Evolutionary conservation across 2,113 vertebrate genomes (phyloP).

Genomic region (Pseudopipra pipra): DNA sequence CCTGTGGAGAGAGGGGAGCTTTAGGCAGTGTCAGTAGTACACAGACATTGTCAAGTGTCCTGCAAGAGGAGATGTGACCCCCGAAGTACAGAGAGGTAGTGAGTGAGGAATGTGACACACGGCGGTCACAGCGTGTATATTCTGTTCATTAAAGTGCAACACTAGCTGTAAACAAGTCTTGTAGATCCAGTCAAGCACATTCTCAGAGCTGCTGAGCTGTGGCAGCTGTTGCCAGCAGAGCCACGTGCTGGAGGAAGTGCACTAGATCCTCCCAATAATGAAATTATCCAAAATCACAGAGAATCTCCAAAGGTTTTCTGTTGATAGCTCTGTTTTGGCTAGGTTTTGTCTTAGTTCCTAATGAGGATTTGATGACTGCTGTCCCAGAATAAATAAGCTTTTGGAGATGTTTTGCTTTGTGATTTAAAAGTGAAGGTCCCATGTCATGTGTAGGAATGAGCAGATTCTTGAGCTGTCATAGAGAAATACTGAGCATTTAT

Average conservation of each 20-base stretch:
- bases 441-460: neutral
- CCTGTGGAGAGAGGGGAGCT: neutral
- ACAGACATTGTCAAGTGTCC: neutral
- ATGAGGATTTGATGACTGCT: neutral
- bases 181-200: neutral
- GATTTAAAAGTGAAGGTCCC: slow-evolving; percentile 15
- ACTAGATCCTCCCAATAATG: neutral
- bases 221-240: neutral
- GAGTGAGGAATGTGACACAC: neutral
- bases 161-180: neutral
- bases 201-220: neutral
- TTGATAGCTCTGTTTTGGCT: neutral
- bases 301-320: slow-evolving; percentile 5
- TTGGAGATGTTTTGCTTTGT: neutral
- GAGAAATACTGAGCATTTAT: neutral
- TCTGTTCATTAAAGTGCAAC: neutral
- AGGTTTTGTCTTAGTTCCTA: neutral
- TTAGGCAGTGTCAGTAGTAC: neutral
- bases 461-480: neutral
- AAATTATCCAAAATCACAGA: neutral
- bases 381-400: slow-evolving; percentile 1
- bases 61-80: neutral
- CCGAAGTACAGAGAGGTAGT: neutral
- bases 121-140: neutral
- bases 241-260: neutral